These are phyloP conservation scores for Armadillidium nasatum DNA, from an alignment of 1,140 invertebrate genomes.

Conservation along the genomic window DNA sequence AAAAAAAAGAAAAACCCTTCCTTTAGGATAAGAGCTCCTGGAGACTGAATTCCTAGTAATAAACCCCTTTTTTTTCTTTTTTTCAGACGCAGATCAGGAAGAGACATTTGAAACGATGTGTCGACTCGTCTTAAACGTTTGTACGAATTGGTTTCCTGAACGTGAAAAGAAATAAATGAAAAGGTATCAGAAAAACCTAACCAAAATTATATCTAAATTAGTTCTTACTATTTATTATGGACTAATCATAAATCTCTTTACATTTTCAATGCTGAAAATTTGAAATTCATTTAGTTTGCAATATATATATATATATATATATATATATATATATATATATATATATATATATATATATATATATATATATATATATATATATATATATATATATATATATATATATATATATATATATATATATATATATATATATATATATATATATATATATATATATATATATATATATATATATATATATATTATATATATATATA, in stretches of 20 bases:
- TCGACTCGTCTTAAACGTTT: background rate
- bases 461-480: slow-evolving; percentile 11
- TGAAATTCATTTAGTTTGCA: too few relatives aligned
- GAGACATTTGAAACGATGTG: background rate
- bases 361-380: slow-evolving; percentile 15
- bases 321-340: slow-evolving; percentile 14
- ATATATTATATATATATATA: slow-evolving; percentile 14
- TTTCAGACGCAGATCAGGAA: background rate
- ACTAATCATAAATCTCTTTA: too few relatives aligned
- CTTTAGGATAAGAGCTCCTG: too few relatives aligned
- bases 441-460: background rate
- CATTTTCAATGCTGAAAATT: too few relatives aligned
- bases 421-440: slow-evolving; percentile 14
- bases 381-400: background rate
- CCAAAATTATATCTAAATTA: too few relatives aligned
- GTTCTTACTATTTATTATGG: too few relatives aligned
- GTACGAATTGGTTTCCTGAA: background rate
- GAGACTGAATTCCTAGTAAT: too few relatives aligned
- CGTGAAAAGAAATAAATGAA: background rate
- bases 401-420: slow-evolving; percentile 11
- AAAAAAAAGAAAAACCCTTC: too few relatives aligned
- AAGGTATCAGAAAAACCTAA: too few relatives aligned
- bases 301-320: background rate
- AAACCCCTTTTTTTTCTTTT: background rate
- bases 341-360: slow-evolving; percentile 14